These are phyloP conservation scores for Acyrthosiphon pisum DNA, from an alignment of 1,140 invertebrate genomes.

Conservation along the genomic window DNA sequence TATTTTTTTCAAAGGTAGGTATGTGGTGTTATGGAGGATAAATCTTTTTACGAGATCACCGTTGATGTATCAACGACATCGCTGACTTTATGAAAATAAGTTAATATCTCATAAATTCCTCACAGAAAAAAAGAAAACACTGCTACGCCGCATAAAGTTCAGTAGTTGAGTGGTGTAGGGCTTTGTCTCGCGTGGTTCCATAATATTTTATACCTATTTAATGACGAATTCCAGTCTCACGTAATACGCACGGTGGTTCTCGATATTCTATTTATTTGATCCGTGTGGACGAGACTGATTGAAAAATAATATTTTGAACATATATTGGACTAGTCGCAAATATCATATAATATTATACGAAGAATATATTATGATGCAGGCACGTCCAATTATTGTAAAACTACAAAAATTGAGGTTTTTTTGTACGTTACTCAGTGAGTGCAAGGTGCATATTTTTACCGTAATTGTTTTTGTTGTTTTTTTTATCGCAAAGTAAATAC, in stretches of 20 bases:
- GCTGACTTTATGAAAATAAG: neutral
- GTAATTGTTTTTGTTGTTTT: neutral
- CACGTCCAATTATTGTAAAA: too few relatives aligned
- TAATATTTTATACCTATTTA: neutral
- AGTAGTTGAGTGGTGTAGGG: neutral
- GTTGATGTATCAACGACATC: slow-evolving; percentile 1
- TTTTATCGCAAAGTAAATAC: neutral
- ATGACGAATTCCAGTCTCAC: neutral
- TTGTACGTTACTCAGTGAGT: neutral
- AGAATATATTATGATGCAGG: too few relatives aligned
- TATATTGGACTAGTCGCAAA: neutral
- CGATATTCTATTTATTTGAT: neutral
- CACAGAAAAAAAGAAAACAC: neutral
- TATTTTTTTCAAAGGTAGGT: neutral
- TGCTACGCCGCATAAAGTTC: too few relatives aligned
- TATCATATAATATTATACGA: neutral
- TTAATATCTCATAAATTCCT: neutral
- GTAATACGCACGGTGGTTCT: neutral
- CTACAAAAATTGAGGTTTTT: neutral
- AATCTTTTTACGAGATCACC: neutral
- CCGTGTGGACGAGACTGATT: neutral
- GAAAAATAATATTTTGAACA: neutral
- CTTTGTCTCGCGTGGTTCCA: neutral
- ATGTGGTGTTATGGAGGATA: neutral
- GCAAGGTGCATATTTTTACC: neutral